Evolutionary conservation across 1,140 invertebrate genomes (phyloP).

Genomic region (Venturia canescens): DNA sequence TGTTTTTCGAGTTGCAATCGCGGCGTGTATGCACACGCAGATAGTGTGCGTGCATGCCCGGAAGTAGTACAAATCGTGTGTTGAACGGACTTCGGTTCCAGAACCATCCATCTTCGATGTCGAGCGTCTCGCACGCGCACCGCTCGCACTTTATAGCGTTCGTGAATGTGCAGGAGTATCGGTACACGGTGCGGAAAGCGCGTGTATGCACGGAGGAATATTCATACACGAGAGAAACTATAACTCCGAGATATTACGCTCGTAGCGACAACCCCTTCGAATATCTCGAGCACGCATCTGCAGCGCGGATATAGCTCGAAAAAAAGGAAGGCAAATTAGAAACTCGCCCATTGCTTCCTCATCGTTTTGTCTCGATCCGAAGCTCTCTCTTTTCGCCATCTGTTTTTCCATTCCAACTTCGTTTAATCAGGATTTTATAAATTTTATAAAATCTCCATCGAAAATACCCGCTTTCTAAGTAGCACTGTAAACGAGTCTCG

Average conservation of each 20-base stretch:
- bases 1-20: no score
- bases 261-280: conserved; percentile 10
- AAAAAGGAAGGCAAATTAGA: no score
- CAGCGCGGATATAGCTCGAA: no score
- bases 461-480: no score
- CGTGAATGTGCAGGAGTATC: background rate
- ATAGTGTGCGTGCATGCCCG: background rate
- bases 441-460: no score
- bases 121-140: conserved; percentile 38
- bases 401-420: no score
- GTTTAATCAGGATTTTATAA: no score
- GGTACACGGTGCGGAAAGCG: background rate
- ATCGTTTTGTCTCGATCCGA: no score
- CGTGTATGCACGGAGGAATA: background rate
- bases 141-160: background rate
- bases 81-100: conserved; percentile 17
- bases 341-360: no score
- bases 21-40: background rate
- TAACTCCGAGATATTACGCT: conserved; percentile 13
- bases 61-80: conserved; percentile 35
- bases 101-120: conserved; percentile 39
- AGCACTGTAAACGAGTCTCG: no score
- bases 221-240: background rate
- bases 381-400: no score
- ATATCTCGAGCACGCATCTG: conserved; percentile 19